phyloP scores from a whole-genome alignment of 2,797 vertebrate genomes.

The Simalia tracyae region DNA sequence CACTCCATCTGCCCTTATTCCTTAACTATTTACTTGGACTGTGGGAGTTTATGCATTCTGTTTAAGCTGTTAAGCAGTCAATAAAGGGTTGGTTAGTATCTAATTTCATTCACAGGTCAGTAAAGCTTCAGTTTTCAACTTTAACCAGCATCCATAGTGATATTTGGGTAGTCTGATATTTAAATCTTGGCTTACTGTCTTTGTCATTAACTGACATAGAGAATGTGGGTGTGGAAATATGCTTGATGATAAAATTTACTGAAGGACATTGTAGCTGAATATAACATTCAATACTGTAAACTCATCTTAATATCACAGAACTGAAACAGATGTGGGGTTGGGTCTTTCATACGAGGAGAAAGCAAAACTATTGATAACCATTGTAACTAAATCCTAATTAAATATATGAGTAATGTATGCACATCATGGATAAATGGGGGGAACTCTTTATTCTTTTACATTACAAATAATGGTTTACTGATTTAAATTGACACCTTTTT shows the following conservation, averaged over 20 bases:
- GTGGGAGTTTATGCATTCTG: background rate
- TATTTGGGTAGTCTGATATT: background rate
- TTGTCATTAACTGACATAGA: background rate
- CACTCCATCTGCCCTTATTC: background rate
- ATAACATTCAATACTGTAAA: background rate
- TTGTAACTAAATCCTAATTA: background rate
- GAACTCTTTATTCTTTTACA: background rate
- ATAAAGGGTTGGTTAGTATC: background rate
- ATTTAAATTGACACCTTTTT: background rate
- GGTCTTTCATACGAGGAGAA: background rate
- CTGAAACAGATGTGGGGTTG: background rate
- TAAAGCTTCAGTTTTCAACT: background rate
- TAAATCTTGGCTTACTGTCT: background rate
- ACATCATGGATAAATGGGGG: background rate
- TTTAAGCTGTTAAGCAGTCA: background rate
- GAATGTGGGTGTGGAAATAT: background rate
- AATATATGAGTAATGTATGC: background rate
- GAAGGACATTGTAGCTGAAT: conserved; percentile 9
- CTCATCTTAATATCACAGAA: background rate
- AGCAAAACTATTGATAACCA: background rate
- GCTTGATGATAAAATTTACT: background rate
- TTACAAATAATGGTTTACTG: background rate
- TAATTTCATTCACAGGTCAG: background rate
- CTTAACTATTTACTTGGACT: background rate
- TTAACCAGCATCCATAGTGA: background rate